A percentile compares a stretch with the other conserved stretches of the same genome.
Evolutionary conservation across 1,140 invertebrate genomes (phyloP).

Genomic region (Drosophila erecta): DNA sequence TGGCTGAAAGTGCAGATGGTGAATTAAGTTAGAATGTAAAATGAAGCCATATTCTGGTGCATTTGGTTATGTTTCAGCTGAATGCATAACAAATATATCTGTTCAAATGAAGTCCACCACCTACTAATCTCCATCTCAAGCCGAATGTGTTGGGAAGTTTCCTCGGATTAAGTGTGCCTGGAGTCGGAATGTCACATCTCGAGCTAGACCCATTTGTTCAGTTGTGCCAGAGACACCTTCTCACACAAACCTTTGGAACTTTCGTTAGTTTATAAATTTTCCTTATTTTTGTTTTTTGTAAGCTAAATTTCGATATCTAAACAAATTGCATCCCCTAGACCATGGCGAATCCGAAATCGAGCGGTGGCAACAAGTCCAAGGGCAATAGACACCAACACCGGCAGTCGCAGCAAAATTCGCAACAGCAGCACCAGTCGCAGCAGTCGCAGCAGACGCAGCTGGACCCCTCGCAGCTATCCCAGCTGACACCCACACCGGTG

Average conservation of each 20-base stretch:
- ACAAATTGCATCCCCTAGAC: neutral
- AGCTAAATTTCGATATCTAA: neutral
- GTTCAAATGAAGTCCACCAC: too few relatives aligned
- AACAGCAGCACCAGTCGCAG: neutral
- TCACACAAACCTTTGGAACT: conserved; percentile 1
- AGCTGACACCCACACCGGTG: neutral
- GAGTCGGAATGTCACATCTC: neutral
- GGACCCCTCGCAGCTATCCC: neutral
- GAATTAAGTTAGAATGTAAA: neutral
- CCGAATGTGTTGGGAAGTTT: neutral
- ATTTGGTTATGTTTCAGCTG: too few relatives aligned
- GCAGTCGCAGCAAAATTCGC: neutral
- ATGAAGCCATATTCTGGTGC: too few relatives aligned
- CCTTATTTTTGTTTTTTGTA: neutral
- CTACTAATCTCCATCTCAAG: neutral
- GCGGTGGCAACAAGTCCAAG: neutral
- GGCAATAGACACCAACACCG: neutral
- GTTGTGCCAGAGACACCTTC: conserved; percentile 10
- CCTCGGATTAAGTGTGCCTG: neutral
- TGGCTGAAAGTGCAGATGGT: conserved; percentile 13
- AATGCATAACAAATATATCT: too few relatives aligned
- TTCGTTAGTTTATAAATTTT: neutral
- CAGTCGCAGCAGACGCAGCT: neutral
- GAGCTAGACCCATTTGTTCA: neutral
- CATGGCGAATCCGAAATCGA: conserved; percentile 15